Evolutionary conservation across 2,113 vertebrate species (phyloP), one percentile per base, ranked within the genome.

Genomic region (Sturnus vulgaris): DNA sequence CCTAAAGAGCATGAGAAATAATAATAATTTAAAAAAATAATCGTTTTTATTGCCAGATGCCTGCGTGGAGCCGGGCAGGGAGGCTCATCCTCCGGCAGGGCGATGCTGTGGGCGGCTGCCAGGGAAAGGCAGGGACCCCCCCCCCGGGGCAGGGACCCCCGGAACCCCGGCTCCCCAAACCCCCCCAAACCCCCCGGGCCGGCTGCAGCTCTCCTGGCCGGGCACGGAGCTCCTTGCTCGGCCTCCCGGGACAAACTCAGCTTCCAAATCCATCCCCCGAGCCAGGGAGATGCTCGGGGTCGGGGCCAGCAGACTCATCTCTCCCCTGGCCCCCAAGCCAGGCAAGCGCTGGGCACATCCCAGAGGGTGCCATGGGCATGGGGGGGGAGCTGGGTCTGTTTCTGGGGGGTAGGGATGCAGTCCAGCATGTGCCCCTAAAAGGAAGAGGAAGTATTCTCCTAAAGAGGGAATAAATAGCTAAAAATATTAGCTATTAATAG

Each of bases 401-500:
- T 30, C 47, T 40, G 55, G 76, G 82, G 85, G 35, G 17, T 18
- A 52, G 71, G 82, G 69, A 83, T 81, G 47, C 2, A 0, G 56
- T 73, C 94, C 92, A 83, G 49, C 92, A 81, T 21, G 53, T 57
- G 79, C 68, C 95, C 85, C 88, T 71, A 86, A 83, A 95, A 93
- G 94, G 91, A 96, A 93, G 92, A 95, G 92, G 96, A 96, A 97
- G 96, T 91, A 64, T 94, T 95, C 69, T 94, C 94, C 96, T 93
- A 63, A 96, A 94, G 89, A 86, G 63, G 96, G 90, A 96, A 93
- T 97, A 96, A 97, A 96, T 91, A 97, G 68, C 86, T 93, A 90
- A 95, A 97, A 96, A 95, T 90, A 97, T 95, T 97, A 90, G 82
- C 90, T 97, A 97, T 97, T 96, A 97, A 94, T 97, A 95, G 94